Evolutionary conservation across 53 echinoderm and acorn worm species (phyloP).

Genomic region (Apostichopus leukothele): DNA sequence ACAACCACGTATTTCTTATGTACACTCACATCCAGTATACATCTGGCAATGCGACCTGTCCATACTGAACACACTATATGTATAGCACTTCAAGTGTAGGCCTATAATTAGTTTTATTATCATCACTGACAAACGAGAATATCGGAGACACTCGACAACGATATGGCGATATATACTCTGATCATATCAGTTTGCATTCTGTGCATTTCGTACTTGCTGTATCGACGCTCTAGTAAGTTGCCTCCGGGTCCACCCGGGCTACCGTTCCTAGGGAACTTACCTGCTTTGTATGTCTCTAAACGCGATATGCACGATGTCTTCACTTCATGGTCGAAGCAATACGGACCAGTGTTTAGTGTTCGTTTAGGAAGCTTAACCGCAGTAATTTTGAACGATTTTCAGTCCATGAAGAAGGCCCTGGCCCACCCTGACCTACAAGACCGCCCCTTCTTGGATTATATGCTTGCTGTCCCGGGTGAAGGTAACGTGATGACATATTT

Average conservation of each 20-base stretch:
- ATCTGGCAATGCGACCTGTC: too few species aligned
- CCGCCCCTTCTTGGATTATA: neutral
- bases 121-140: too few species aligned
- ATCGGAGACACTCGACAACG: too few species aligned
- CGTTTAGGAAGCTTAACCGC: neutral
- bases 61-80: too few species aligned
- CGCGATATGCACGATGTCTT: neutral
- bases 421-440: neutral
- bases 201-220: neutral
- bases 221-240: neutral
- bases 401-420: neutral
- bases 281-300: neutral
- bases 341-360: slow-evolving; percentile 4
- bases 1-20: too few species aligned
- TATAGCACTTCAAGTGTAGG: too few species aligned
- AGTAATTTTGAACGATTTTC: neutral
- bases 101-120: too few species aligned
- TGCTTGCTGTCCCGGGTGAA: neutral
- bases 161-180: neutral
- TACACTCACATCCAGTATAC: too few species aligned
- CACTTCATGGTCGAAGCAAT: neutral
- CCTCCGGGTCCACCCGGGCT: neutral
- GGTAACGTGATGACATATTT: neutral
- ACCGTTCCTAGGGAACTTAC: neutral
- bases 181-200: neutral